A percentile compares a stretch with the other conserved stretches of the same genome.
Evolutionary conservation across 1,140 invertebrate species (phyloP).

Genomic region (Drosophila melanogaster): DNA sequence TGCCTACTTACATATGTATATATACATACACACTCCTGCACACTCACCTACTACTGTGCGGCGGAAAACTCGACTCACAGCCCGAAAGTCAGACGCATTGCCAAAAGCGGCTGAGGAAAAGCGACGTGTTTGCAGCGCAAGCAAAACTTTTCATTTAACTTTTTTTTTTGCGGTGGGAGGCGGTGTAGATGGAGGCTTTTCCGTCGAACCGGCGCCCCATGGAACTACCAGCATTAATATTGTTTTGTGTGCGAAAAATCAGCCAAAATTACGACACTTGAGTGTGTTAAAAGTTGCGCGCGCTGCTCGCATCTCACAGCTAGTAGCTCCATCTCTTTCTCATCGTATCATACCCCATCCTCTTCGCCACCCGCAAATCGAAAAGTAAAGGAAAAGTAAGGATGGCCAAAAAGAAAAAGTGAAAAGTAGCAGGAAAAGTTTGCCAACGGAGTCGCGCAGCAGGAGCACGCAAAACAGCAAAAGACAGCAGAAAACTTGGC

Average conservation of each 20-base stretch:
- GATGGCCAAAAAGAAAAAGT: slow-evolving; percentile 51
- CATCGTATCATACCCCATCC: slow-evolving; percentile 6
- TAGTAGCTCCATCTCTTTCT: slow-evolving; percentile 25
- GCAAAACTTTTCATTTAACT: slow-evolving; percentile 82
- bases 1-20: slow-evolving; percentile 50
- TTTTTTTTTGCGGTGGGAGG: slow-evolving; percentile 47
- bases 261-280: slow-evolving; percentile 82
- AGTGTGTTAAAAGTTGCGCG: slow-evolving; percentile 82
- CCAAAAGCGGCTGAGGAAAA: slow-evolving; percentile 54
- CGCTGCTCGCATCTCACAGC: slow-evolving; percentile 60
- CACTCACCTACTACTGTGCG: slow-evolving; percentile 35
- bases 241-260: slow-evolving; percentile 82
- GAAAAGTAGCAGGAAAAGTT: slow-evolving; percentile 75
- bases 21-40: slow-evolving; percentile 14
- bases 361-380: slow-evolving; percentile 55
- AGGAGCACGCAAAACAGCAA: slow-evolving; percentile 76
- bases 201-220: slow-evolving; percentile 24
- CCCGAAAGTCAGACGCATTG: slow-evolving; percentile 79
- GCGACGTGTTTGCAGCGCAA: slow-evolving; percentile 79
- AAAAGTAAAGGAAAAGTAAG: slow-evolving; percentile 70
- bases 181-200: background rate
- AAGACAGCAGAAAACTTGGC: slow-evolving; percentile 78
- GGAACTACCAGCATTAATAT: slow-evolving; percentile 80
- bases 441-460: slow-evolving; percentile 34
- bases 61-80: slow-evolving; percentile 65